A percentile compares a stretch with the other conserved stretches of the same genome.
These are phyloP conservation scores for Archips xylosteana DNA, from an alignment of 2,888 invertebrate species.

Conservation along the genomic window DNA sequence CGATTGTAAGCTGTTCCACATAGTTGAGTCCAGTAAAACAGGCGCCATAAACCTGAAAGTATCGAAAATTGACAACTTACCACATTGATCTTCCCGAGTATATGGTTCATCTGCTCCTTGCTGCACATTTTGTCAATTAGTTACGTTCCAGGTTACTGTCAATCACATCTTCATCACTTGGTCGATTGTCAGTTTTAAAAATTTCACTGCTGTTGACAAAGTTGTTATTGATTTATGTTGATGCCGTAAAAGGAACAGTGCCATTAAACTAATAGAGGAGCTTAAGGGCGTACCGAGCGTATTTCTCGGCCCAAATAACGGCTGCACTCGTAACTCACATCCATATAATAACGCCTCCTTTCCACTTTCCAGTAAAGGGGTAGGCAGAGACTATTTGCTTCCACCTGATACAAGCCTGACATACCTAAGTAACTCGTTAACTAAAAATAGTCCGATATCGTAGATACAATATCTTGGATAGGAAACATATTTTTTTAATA, in stretches of 20 bases:
- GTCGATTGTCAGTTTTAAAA: conserved; percentile 14
- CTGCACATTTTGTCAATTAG: conserved; percentile 84
- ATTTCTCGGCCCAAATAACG: too few species aligned
- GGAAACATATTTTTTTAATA: too few species aligned
- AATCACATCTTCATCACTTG: conserved; percentile 63
- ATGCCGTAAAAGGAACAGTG: conserved; percentile 13
- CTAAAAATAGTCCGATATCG: too few species aligned
- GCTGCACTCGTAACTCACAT: too few species aligned
- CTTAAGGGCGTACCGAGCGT: not conserved
- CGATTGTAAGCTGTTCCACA: not conserved
- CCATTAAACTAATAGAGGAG: not conserved
- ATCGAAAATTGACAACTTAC: conserved; percentile 75
- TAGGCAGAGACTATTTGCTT: too few species aligned
- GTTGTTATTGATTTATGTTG: conserved; percentile 7
- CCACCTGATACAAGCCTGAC: too few species aligned
- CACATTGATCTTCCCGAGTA: conserved; percentile 91
- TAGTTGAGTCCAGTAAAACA: not conserved
- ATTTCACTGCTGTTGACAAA: conserved; percentile 19
- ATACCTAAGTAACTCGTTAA: too few species aligned
- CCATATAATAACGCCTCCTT: too few species aligned
- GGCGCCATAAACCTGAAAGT: not conserved
- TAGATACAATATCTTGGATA: too few species aligned
- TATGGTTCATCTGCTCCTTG: conserved; percentile 89
- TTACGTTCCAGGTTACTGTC: conserved; percentile 47
- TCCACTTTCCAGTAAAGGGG: too few species aligned